Base-by-base conservation (phyloP, 2,113 vertebrate genomes). In the Oncorhynchus keta region DNA sequence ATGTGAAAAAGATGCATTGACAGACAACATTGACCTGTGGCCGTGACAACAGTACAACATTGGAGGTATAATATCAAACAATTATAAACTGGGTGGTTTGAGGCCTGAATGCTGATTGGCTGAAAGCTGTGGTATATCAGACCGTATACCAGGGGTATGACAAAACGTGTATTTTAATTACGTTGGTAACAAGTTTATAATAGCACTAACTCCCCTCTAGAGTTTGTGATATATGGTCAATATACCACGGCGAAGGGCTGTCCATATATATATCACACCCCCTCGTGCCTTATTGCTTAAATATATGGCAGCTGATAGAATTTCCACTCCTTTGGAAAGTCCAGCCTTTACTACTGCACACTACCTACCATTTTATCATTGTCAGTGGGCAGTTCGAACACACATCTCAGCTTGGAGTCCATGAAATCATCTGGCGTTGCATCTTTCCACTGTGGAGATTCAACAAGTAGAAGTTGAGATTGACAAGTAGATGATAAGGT, bases 361-460 rank as follows among this genome's bases (percentile, higher is more conserved):
- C 59, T 68, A 94, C 95, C 94, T 90, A 97, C 96, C 94, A 94
- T 81, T 89, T 95, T 96, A 87, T 96, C 95, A 67, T 93, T 95
- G 90, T 97, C 95, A 0, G 92, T 93, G 75, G 96, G 95, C 94
- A 97, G 93, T 83, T 97, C 96, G 92, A 96, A 97, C 76, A 97
- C 94, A 83, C 96, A 97, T 94, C 95, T 94, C 89, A 97, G 93
- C 87, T 97, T 97, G 84, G 96, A 97, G 87, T 97, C 96, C 96
- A 97, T 97, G 76, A 97, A 91, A 76, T 97, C 96, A 80, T 97
- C 95, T 6, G 95, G 94, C 87, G 95, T 96, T 48, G 95, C 95
- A 86, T 97, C 95, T 91, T 95, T 97, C 95, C 96, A 97, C 96
- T 97, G 90, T 1, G 28, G 48, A 39, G 7, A 13, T 13, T 26